These are phyloP conservation scores for Bombus difficillimus DNA, from an alignment of 1,140 invertebrate genomes.

Conservation along the genomic window DNA sequence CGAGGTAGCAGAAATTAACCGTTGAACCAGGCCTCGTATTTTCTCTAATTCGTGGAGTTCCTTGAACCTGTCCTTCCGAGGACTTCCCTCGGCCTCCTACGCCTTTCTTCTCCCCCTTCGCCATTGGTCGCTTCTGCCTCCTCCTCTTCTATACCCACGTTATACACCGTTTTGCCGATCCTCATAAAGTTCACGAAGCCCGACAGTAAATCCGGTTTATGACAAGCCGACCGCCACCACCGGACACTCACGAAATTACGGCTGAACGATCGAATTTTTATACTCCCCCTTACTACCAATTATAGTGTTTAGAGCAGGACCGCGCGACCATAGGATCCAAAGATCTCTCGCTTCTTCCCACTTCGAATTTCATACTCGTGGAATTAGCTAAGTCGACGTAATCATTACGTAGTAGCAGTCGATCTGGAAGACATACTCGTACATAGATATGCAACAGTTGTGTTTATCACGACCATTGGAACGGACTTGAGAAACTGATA, in stretches of 20 bases:
- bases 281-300: constrained; percentile 56
- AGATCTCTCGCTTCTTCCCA: neutral
- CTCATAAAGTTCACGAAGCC: constrained; percentile 78
- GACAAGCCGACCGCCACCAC: constrained; percentile 76
- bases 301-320: constrained; percentile 34
- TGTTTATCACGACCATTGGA: too few relatives aligned
- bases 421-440: too few relatives aligned
- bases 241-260: constrained; percentile 76
- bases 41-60: constrained; percentile 62
- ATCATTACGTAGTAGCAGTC: too few relatives aligned
- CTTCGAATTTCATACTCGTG: neutral
- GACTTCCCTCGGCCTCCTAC: constrained; percentile 48
- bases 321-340: neutral
- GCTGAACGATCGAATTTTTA: constrained; percentile 74
- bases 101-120: neutral
- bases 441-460: too few relatives aligned
- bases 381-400: too few relatives aligned
- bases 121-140: neutral
- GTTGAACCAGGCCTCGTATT: constrained; percentile 34
- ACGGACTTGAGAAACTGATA: too few relatives aligned
- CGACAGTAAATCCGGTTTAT: constrained; percentile 78
- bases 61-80: constrained; percentile 53
- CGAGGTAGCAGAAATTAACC: constrained; percentile 26
- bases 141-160: constrained; percentile 42
- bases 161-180: constrained; percentile 74